These are phyloP conservation scores for Stratiomys singularior DNA, from an alignment of 2,888 invertebrate genomes.

Conservation along the genomic window DNA sequence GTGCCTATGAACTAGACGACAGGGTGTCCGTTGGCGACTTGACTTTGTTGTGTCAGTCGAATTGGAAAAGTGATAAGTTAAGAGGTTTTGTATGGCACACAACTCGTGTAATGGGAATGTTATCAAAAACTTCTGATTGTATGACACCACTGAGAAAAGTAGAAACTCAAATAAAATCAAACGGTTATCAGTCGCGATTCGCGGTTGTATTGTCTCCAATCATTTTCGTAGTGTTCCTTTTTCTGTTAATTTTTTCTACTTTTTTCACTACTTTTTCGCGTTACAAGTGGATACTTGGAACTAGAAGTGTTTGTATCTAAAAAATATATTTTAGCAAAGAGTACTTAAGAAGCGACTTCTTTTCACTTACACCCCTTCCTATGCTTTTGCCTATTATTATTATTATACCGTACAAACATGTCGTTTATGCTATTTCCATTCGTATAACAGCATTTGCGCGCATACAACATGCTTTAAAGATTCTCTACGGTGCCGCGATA, in stretches of 20 bases:
- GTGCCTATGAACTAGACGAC: constrained; percentile 5
- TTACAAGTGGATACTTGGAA: constrained; percentile 24
- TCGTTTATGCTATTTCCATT: constrained; percentile 21
- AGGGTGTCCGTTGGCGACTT: constrained; percentile 36
- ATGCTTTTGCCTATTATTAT: constrained; percentile 9
- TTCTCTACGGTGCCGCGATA: constrained; percentile 10
- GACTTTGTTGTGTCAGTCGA: constrained; percentile 31
- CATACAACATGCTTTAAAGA: constrained; percentile 8
- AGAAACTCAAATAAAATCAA: constrained; percentile 46
- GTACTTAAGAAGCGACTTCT: constrained; percentile 34
- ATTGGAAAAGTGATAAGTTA: constrained; percentile 31
- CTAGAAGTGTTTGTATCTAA: constrained; percentile 6
- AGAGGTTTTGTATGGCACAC: constrained; percentile 43
- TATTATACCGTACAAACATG: not conserved
- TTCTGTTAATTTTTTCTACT: not conserved
- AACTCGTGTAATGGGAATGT: constrained; percentile 42
- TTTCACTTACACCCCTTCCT: constrained; percentile 9
- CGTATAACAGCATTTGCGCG: not conserved
- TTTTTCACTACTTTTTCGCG: constrained; percentile 32
- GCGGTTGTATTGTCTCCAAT: constrained; percentile 41
- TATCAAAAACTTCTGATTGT: constrained; percentile 47
- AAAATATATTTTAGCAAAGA: not conserved
- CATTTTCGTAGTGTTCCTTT: constrained; percentile 31
- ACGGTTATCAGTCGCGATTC: constrained; percentile 37
- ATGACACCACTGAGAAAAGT: constrained; percentile 40